These are phyloP conservation scores for Bradypodion ventrale DNA, from an alignment of 2,797 vertebrate species.

Conservation along the genomic window DNA sequence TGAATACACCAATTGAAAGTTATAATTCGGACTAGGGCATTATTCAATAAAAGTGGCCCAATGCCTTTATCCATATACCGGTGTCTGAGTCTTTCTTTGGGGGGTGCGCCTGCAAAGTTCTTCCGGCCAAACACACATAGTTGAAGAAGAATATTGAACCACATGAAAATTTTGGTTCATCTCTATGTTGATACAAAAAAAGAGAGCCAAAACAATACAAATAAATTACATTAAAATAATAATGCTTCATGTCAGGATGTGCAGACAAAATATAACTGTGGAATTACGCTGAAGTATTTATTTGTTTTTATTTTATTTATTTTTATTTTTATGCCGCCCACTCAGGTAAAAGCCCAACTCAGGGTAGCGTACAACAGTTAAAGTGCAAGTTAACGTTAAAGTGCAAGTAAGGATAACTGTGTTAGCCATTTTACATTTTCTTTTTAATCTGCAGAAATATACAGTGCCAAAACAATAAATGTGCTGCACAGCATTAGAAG, in stretches of 20 bases:
- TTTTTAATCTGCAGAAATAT: slow-evolving; percentile 66
- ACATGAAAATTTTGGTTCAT: background rate
- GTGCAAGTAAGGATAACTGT: slow-evolving; percentile 59
- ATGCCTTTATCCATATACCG: too few species aligned
- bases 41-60: too few species aligned
- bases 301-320: too few species aligned
- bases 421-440: slow-evolving; percentile 61
- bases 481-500: too few species aligned
- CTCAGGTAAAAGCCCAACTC: too few species aligned
- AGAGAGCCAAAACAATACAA: background rate
- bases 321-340: too few species aligned
- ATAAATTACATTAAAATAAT: slow-evolving; percentile 11
- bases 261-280: slow-evolving; percentile 30
- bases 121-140: background rate
- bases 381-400: slow-evolving; percentile 58
- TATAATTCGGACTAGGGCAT: too few species aligned
- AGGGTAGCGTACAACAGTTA: too few species aligned
- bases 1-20: too few species aligned
- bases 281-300: slow-evolving; percentile 32
- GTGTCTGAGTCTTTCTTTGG: too few species aligned
- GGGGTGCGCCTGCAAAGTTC: too few species aligned
- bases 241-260: slow-evolving; percentile 1
- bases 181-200: background rate
- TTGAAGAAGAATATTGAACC: background rate
- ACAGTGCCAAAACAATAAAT: slow-evolving; percentile 58